These are phyloP conservation scores for Suncus etruscus DNA, from an alignment of 2,113 vertebrate genomes.

Conservation along the genomic window DNA sequence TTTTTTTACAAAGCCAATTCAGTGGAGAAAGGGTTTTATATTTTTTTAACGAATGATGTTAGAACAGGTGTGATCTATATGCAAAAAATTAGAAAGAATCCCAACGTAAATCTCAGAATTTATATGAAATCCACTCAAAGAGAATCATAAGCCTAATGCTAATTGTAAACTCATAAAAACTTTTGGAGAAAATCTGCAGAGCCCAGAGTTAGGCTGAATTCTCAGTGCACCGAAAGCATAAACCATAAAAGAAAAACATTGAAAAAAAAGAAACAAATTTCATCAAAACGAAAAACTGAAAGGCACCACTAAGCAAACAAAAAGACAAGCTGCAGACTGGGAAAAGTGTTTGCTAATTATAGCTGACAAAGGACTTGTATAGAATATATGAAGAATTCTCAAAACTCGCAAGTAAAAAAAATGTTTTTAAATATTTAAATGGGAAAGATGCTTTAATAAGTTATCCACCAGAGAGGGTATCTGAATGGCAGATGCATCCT, in stretches of 20 bases:
- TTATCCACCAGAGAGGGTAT: background rate
- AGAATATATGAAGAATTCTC: background rate
- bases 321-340: no score
- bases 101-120: background rate
- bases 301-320: background rate
- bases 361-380: constrained; percentile 6
- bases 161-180: constrained; percentile 18
- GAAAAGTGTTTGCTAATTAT: background rate
- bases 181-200: constrained; percentile 2
- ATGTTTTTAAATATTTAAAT: background rate
- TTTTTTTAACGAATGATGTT: background rate
- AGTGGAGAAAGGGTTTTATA: background rate
- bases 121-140: background rate
- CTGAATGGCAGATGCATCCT: background rate
- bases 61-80: background rate
- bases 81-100: background rate
- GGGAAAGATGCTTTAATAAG: background rate
- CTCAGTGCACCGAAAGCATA: background rate
- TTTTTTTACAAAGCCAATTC: background rate
- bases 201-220: background rate
- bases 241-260: background rate
- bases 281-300: background rate
- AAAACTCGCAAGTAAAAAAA: background rate
- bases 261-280: no score
- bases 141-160: background rate